Percentiles rank a stretch among this genome's conserved stretches.
Evolutionary conservation across 2,797 vertebrate genomes (phyloP).

Genomic region (Spea hammondii): DNA sequence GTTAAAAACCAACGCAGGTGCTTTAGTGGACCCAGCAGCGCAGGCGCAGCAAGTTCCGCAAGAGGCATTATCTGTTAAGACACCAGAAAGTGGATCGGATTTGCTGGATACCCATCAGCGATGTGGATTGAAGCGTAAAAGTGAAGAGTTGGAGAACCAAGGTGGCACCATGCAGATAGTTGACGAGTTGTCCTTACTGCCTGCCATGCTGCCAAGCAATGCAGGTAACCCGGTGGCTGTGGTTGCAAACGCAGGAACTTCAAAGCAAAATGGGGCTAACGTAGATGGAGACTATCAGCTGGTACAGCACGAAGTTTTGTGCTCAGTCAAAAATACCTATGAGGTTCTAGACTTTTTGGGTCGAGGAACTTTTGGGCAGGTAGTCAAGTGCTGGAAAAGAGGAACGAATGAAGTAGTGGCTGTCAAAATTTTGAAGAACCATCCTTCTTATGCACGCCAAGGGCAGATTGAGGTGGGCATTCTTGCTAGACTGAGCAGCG

Average conservation of each 20-base stretch:
- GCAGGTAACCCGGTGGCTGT: constrained; percentile 82
- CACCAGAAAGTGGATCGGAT: constrained; percentile 74
- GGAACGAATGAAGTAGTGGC: constrained; percentile 95
- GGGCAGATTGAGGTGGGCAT: constrained; percentile 98
- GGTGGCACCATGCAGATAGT: constrained; percentile 96
- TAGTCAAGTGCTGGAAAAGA: constrained; percentile 99
- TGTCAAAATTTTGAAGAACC: constrained; percentile 97
- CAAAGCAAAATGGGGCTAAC: constrained; percentile 77
- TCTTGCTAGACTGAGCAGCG: constrained; percentile 90
- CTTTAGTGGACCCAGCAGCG: constrained; percentile 69
- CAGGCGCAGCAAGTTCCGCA: constrained; percentile 63
- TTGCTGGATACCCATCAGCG: constrained; percentile 83
- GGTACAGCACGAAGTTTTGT: constrained; percentile 95
- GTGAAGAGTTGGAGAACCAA: constrained; percentile 88
- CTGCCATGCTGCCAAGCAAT: constrained; percentile 94
- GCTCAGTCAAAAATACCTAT: constrained; percentile 96
- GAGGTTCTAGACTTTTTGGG: constrained; percentile 98
- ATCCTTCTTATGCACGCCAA: constrained; percentile 95
- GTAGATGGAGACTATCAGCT: constrained; percentile 97
- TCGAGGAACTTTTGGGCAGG: constrained; percentile 96
- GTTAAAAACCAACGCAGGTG: constrained; percentile 76
- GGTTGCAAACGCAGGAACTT: constrained; percentile 70
- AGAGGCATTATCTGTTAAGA: constrained; percentile 61
- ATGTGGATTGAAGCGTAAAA: constrained; percentile 99
- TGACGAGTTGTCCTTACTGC: constrained; percentile 93